Evolutionary conservation across 2,888 invertebrate species (phyloP).

Genomic region (Eupsilia transversa): DNA sequence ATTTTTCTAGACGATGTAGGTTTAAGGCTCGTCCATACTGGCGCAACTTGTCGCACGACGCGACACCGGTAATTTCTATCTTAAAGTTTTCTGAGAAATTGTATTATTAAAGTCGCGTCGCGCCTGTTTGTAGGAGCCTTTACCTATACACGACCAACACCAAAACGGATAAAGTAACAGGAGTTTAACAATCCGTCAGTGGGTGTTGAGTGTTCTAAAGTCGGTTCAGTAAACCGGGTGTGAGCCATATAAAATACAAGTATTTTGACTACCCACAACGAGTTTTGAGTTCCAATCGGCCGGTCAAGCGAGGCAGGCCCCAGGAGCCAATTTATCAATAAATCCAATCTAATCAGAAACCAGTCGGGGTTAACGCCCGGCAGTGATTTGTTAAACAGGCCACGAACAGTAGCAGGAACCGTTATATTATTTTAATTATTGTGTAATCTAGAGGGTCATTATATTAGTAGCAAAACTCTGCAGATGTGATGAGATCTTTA

Average conservation of each 20-base stretch:
- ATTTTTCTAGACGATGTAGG: too few species aligned
- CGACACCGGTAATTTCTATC: too few species aligned
- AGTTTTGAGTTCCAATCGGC: conserved; percentile 23
- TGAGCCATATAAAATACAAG: background rate
- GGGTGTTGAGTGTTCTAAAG: background rate
- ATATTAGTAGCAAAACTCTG: too few species aligned
- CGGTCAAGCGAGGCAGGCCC: background rate
- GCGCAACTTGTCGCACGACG: too few species aligned
- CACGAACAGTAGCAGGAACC: conserved; percentile 19
- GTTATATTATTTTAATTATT: conserved; percentile 39
- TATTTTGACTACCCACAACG: background rate
- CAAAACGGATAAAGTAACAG: too few species aligned
- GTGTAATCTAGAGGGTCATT: too few species aligned
- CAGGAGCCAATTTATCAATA: conserved; percentile 55
- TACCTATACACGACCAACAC: too few species aligned
- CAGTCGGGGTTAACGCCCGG: conserved; percentile 54
- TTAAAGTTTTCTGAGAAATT: too few species aligned
- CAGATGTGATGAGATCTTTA: too few species aligned
- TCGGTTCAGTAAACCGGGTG: background rate
- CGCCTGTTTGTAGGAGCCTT: too few species aligned
- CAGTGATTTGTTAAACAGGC: conserved; percentile 46
- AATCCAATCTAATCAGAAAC: conserved; percentile 48
- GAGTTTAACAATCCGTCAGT: background rate
- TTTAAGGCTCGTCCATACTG: too few species aligned
- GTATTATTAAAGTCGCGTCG: too few species aligned